A percentile compares a stretch with the other conserved stretches of the same genome.
Conservation (phyloP, 2,113 vertebrate genomes). For the Lepus americanus region DNA sequence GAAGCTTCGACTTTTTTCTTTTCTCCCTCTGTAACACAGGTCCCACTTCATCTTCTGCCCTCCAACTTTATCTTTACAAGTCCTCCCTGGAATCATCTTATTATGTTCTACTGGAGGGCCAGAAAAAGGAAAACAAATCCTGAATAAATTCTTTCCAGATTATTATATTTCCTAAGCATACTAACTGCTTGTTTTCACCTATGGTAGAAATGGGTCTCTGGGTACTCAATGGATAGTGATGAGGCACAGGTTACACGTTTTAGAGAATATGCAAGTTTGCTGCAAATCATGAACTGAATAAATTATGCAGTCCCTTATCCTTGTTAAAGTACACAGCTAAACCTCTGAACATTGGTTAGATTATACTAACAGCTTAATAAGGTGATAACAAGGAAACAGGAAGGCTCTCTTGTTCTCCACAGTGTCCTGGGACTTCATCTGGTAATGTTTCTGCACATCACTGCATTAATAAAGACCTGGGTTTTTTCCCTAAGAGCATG, state of each 20-base stretch:
- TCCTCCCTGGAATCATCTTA: constrained; percentile 5
- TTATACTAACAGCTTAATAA: constrained; percentile 66
- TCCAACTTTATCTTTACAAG: constrained; percentile 47
- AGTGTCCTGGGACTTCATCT: constrained; percentile 73
- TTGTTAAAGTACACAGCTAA: constrained; percentile 61
- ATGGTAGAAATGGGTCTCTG: neutral
- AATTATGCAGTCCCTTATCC: constrained; percentile 19
- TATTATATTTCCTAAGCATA: constrained; percentile 44
- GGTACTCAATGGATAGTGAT: neutral
- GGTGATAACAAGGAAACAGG: constrained; percentile 62
- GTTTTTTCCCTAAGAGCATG: constrained; percentile 49
- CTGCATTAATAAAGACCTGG: constrained; percentile 44
- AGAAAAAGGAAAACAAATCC: constrained; percentile 37
- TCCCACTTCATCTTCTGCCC: neutral
- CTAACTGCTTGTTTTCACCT: constrained; percentile 53
- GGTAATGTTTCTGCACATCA: constrained; percentile 21
- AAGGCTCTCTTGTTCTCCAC: constrained; percentile 64
- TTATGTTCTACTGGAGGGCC: constrained; percentile 19
- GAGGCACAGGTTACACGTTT: neutral
- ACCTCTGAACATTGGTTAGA: constrained; percentile 35
- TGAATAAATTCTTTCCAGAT: constrained; percentile 17
- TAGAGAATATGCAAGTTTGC: constrained; percentile 2
- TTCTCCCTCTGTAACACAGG: constrained; percentile 7
- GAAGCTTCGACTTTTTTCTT: neutral
- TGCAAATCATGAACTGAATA: constrained; percentile 51